Conservation (phyloP, 1,140 invertebrate species). For the Polypedilum vanderplanki region DNA sequence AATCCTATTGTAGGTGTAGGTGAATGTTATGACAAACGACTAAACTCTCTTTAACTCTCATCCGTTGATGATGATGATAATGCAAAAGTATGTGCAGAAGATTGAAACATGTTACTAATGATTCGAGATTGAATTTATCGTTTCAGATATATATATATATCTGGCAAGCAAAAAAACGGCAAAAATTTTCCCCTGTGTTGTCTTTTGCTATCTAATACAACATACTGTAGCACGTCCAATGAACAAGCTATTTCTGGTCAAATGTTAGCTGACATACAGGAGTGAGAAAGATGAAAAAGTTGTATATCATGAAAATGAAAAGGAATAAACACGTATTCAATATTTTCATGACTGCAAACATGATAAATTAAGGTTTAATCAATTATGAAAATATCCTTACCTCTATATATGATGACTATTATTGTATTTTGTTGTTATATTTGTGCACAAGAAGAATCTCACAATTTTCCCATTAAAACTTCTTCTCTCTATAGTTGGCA, state of each 20-base stretch:
- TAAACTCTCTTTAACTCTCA: too few relatives aligned
- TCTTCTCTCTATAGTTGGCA: constrained; percentile 20
- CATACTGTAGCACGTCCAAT: constrained; percentile 10
- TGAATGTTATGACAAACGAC: too few relatives aligned
- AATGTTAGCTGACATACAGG: neutral
- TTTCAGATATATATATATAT: constrained; percentile 2
- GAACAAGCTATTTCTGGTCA: constrained; percentile 8
- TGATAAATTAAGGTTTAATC: constrained; percentile 28
- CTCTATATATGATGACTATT: neutral
- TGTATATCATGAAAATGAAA: constrained; percentile 9
- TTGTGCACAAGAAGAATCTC: neutral
- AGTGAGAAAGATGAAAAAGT: neutral
- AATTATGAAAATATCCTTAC: constrained; percentile 28
- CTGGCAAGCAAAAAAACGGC: too few relatives aligned
- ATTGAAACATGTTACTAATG: constrained; percentile 29
- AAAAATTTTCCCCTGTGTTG: neutral
- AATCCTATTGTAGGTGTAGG: too few relatives aligned
- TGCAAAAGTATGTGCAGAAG: constrained; percentile 4
- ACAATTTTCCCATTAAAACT: constrained; percentile 28
- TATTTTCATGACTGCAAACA: constrained; percentile 25
- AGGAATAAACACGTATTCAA: constrained; percentile 26
- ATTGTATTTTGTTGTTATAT: neutral
- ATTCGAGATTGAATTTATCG: constrained; percentile 21
- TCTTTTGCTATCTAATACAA: neutral
- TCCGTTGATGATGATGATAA: neutral